phyloP scores from a whole-genome alignment of 2,797 vertebrate species.

The Gymnodraco acuticeps region DNA sequence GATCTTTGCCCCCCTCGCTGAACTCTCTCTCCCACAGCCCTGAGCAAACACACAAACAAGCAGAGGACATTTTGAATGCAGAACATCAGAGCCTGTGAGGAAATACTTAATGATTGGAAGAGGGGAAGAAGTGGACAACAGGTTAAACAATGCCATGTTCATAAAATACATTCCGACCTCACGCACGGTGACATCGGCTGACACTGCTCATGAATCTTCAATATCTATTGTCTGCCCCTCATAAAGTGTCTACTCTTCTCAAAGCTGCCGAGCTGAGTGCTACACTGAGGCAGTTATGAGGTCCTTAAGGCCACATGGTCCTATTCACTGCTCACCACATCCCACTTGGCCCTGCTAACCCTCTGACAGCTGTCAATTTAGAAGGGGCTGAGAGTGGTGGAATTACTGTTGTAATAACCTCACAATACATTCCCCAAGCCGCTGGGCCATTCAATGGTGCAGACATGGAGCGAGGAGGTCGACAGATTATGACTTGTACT shows the following conservation, averaged over 20 bases:
- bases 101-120: conserved; percentile 24
- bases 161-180: conserved; percentile 34
- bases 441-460: conserved; percentile 29
- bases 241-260: conserved; percentile 31
- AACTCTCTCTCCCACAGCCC: conserved; percentile 80
- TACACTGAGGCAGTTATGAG: conserved; percentile 39
- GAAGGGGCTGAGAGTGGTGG: conserved; percentile 43
- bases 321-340: conserved; percentile 44
- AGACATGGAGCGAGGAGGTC: conserved; percentile 37
- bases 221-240: conserved; percentile 22
- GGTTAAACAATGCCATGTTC: conserved; percentile 33
- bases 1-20: conserved; percentile 59
- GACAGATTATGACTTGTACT: conserved; percentile 50
- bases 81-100: background rate
- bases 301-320: conserved; percentile 43
- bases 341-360: conserved; percentile 55
- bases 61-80: conserved; percentile 22
- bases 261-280: conserved; percentile 25
- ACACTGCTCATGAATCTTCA: conserved; percentile 43
- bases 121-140: conserved; percentile 18
- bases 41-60: conserved; percentile 54
- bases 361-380: conserved; percentile 70
- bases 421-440: conserved; percentile 51
- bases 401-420: conserved; percentile 70
- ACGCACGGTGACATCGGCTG: conserved; percentile 11